Percentiles rank a stretch among this genome's conserved stretches.
phyloP scores from a whole-genome alignment of 2,888 invertebrate genomes.

The Tetranychus truncatus region DNA sequence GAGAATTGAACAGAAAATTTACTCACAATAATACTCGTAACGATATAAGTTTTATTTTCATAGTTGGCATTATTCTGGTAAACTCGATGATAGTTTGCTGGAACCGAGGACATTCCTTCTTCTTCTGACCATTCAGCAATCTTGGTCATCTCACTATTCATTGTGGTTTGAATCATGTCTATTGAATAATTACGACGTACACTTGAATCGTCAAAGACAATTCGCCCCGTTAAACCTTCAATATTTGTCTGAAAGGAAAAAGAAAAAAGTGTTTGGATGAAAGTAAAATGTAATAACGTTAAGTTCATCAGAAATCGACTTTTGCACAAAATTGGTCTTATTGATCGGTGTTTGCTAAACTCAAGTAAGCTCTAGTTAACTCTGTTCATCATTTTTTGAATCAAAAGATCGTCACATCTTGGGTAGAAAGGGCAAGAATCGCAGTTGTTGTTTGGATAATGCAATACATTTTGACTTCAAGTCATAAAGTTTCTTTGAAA shows the following conservation, averaged over 20 bases:
- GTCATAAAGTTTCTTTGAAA: too few relatives aligned
- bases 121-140: conserved; percentile 25
- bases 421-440: too few relatives aligned
- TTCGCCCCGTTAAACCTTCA: conserved; percentile 16
- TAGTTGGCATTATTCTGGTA: conserved; percentile 21
- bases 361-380: too few relatives aligned
- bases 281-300: too few relatives aligned
- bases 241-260: background rate
- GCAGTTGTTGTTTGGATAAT: too few relatives aligned
- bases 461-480: too few relatives aligned
- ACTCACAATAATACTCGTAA: conserved; percentile 29
- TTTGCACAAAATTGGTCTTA: too few relatives aligned
- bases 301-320: too few relatives aligned
- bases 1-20: background rate
- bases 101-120: conserved; percentile 21
- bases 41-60: conserved; percentile 36
- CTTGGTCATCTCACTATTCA: conserved; percentile 21
- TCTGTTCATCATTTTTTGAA: too few relatives aligned
- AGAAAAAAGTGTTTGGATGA: background rate
- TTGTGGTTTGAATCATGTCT: conserved; percentile 21
- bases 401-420: too few relatives aligned
- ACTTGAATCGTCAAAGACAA: conserved; percentile 15
- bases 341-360: too few relatives aligned
- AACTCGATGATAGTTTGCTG: conserved; percentile 25
- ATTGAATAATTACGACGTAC: conserved; percentile 15